phyloP scores from a whole-genome alignment of 2,113 vertebrate genomes.

The Zapus hudsonius region DNA sequence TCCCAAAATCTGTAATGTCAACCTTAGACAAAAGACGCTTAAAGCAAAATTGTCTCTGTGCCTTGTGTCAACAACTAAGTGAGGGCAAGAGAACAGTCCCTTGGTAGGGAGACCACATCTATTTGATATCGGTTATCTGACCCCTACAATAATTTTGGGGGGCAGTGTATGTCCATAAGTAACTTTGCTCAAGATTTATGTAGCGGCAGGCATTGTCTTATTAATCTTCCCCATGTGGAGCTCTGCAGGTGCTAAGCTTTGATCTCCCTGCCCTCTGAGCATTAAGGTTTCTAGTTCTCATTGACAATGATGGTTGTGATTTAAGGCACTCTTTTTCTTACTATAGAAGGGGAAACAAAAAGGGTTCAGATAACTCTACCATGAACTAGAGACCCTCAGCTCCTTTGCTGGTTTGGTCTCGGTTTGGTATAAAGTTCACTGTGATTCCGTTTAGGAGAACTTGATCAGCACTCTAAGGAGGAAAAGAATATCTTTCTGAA shows the following conservation, averaged over 20 bases:
- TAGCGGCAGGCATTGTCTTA: slow-evolving; percentile 83
- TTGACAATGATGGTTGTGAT: slow-evolving; percentile 85
- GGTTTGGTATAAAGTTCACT: slow-evolving; percentile 76
- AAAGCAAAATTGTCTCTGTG: slow-evolving; percentile 89
- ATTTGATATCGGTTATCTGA: slow-evolving; percentile 85
- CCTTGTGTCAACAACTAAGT: slow-evolving; percentile 86
- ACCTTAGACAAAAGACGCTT: slow-evolving; percentile 87
- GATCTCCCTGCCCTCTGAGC: slow-evolving; percentile 83
- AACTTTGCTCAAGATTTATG: slow-evolving; percentile 86
- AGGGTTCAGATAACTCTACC: slow-evolving; percentile 77
- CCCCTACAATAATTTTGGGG: slow-evolving; percentile 83
- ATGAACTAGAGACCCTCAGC: slow-evolving; percentile 73
- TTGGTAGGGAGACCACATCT: slow-evolving; percentile 75
- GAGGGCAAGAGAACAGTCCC: slow-evolving; percentile 72
- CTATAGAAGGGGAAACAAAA: slow-evolving; percentile 62
- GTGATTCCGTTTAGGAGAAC: slow-evolving; percentile 80
- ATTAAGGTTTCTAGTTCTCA: slow-evolving; percentile 84
- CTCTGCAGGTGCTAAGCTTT: slow-evolving; percentile 88
- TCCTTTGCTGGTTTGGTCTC: slow-evolving; percentile 76
- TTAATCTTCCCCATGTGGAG: slow-evolving; percentile 86
- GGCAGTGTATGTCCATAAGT: slow-evolving; percentile 74
- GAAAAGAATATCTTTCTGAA: slow-evolving; percentile 85
- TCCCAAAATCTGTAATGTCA: slow-evolving; percentile 90
- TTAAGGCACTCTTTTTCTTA: slow-evolving; percentile 82
- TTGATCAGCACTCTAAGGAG: slow-evolving; percentile 77